Percentiles rank a stretch among this genome's conserved stretches.
These are phyloP conservation scores for Pandemis cinnamomeana DNA, from an alignment of 2,888 invertebrate genomes.

Conservation along the genomic window DNA sequence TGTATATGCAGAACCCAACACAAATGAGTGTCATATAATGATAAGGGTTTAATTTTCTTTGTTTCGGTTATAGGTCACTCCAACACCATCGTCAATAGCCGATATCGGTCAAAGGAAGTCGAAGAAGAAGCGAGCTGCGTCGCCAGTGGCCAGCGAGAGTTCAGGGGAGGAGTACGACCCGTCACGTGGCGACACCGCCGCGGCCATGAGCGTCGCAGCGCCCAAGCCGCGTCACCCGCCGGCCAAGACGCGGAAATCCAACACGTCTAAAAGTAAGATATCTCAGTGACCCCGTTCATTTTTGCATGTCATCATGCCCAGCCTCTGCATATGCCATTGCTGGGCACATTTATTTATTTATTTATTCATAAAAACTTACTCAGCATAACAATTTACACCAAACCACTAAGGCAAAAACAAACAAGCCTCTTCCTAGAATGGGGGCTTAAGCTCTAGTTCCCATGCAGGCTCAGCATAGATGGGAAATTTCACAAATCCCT, in stretches of 20 bases:
- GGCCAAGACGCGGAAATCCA: constrained; percentile 65
- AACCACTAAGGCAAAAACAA: too few species aligned
- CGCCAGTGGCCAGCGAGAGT: constrained; percentile 73
- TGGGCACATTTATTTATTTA: too few species aligned
- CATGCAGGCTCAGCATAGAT: too few species aligned
- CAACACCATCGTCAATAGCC: constrained; percentile 69
- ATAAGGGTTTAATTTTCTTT: neutral
- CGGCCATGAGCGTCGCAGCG: constrained; percentile 74
- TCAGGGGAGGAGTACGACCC: constrained; percentile 82
- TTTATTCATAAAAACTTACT: too few species aligned
- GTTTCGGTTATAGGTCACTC: constrained; percentile 58
- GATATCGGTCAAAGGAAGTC: constrained; percentile 77
- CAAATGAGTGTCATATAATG: too few species aligned
- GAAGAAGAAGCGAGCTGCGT: constrained; percentile 75
- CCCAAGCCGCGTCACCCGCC: constrained; percentile 71
- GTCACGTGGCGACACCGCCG: constrained; percentile 69
- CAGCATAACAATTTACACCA: too few species aligned
- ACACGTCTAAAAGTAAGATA: constrained; percentile 71
- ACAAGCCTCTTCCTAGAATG: too few species aligned
- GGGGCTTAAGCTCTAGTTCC: too few species aligned
- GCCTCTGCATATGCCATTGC: neutral
- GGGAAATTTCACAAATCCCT: too few species aligned
- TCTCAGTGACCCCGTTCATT: neutral
- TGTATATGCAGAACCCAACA: too few species aligned
- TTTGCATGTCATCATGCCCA: neutral